phyloP scores from a whole-genome alignment of 2,797 vertebrate genomes.

The Thripadectes ignobilis region DNA sequence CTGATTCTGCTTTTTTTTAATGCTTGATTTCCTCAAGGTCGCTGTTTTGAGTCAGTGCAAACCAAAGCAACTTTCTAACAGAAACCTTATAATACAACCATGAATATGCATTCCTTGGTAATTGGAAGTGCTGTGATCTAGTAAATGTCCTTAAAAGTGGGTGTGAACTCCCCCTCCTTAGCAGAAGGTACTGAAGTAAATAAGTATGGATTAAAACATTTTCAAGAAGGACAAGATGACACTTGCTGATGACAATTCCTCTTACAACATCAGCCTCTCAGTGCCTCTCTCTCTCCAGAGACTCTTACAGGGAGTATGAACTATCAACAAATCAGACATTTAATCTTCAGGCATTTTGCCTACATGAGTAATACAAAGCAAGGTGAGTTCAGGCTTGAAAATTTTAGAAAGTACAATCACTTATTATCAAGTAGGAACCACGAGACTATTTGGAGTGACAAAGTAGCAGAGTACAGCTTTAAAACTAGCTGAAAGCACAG shows the following conservation, averaged over 20 bases:
- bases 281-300: not conserved
- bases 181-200: accelerated
- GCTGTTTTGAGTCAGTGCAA: not conserved
- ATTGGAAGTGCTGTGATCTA: not conserved
- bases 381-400: not conserved
- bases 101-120: not conserved
- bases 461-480: not conserved
- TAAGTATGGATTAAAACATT: not conserved
- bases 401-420: not conserved
- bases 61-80: not conserved
- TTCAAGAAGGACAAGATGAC: not conserved
- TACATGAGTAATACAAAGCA: not conserved
- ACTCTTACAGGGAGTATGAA: not conserved
- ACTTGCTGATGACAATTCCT: not conserved
- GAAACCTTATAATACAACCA: not conserved
- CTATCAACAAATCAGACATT: not conserved
- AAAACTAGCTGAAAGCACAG: not conserved
- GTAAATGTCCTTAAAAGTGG: not conserved
- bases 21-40: not conserved
- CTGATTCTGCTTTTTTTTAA: not conserved
- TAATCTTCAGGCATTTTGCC: not conserved
- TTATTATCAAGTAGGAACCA: not conserved
- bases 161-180: not conserved
- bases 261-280: not conserved
- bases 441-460: not conserved